A percentile compares a stretch with the other conserved stretches of the same genome.
These are phyloP conservation scores for Reticulitermes speratus DNA, from an alignment of 1,140 invertebrate species.

Conservation along the genomic window DNA sequence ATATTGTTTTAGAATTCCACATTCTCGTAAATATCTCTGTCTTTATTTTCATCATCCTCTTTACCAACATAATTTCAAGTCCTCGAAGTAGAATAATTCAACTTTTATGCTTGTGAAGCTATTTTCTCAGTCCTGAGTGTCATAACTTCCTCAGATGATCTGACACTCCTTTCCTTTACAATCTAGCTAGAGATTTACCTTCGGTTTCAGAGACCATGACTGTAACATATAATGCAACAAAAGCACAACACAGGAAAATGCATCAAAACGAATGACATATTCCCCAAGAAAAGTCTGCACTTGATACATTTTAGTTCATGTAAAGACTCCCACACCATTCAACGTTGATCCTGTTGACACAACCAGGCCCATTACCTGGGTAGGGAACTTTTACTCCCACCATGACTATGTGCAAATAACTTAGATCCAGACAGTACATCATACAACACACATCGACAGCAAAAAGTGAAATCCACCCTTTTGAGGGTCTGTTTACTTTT, in stretches of 20 bases:
- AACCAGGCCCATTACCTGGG: constrained; percentile 59
- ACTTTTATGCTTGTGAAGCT: no score
- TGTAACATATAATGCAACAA: constrained; percentile 55
- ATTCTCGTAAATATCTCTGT: no score
- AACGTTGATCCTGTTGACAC: constrained; percentile 50
- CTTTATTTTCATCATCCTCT: no score
- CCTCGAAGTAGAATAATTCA: no score
- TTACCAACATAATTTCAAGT: no score
- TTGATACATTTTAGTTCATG: constrained; percentile 57
- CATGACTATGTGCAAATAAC: constrained; percentile 59
- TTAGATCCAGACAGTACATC: constrained; percentile 56
- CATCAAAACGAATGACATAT: constrained; percentile 57
- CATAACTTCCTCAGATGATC: constrained; percentile 40
- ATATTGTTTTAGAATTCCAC: no score
- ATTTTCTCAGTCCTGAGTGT: no score
- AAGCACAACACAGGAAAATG: constrained; percentile 55
- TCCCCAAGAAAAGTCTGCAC: constrained; percentile 52
- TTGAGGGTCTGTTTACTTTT: constrained; percentile 41
- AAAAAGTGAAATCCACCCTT: constrained; percentile 53
- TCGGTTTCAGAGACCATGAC: constrained; percentile 56
- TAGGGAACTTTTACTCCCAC: constrained; percentile 62
- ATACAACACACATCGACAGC: constrained; percentile 59
- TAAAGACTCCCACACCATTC: constrained; percentile 51
- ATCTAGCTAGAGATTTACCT: constrained; percentile 49
- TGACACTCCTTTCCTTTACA: constrained; percentile 50